Evolutionary conservation across 2,888 invertebrate species (phyloP).

Genomic region (Liopterus haemorrhoidalis): DNA sequence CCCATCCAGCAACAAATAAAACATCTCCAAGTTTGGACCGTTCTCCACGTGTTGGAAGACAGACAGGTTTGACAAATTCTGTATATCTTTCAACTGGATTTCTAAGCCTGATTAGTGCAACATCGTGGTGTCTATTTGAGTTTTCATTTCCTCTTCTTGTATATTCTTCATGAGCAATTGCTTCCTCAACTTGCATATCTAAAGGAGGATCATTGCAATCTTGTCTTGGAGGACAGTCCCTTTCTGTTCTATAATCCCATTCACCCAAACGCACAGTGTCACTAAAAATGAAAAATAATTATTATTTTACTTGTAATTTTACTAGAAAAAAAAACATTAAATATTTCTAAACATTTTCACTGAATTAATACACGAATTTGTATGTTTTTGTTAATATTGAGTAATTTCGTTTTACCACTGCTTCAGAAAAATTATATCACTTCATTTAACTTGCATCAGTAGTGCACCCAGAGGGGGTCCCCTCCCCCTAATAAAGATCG

Average conservation of each 20-base stretch:
- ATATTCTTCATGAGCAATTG: slow-evolving; percentile 35
- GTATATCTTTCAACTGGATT: slow-evolving; percentile 36
- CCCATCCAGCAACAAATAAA: slow-evolving; percentile 52
- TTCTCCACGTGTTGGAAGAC: slow-evolving; percentile 33
- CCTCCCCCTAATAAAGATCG: too few species aligned
- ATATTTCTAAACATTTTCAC: slow-evolving; percentile 8
- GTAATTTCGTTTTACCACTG: too few species aligned
- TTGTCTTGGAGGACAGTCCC: slow-evolving; percentile 43
- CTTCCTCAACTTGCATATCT: slow-evolving; percentile 37
- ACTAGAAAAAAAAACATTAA: neutral
- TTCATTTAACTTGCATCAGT: too few species aligned
- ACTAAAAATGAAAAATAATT: slow-evolving; percentile 22
- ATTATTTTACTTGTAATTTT: slow-evolving; percentile 4
- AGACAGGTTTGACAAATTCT: slow-evolving; percentile 34
- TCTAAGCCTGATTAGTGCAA: slow-evolving; percentile 32
- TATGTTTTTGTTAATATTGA: too few species aligned
- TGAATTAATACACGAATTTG: too few species aligned
- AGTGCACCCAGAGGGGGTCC: too few species aligned
- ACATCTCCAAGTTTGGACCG: slow-evolving; percentile 40
- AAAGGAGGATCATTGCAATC: slow-evolving; percentile 36
- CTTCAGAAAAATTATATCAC: too few species aligned
- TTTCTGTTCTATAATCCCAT: slow-evolving; percentile 43
- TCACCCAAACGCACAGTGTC: slow-evolving; percentile 49
- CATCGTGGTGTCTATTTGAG: slow-evolving; percentile 37
- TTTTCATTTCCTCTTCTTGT: slow-evolving; percentile 28